Evolutionary conservation across 2,797 vertebrate species (phyloP), one percentile per base, ranked within the genome.

Genomic region (Psittacula derbiana): DNA sequence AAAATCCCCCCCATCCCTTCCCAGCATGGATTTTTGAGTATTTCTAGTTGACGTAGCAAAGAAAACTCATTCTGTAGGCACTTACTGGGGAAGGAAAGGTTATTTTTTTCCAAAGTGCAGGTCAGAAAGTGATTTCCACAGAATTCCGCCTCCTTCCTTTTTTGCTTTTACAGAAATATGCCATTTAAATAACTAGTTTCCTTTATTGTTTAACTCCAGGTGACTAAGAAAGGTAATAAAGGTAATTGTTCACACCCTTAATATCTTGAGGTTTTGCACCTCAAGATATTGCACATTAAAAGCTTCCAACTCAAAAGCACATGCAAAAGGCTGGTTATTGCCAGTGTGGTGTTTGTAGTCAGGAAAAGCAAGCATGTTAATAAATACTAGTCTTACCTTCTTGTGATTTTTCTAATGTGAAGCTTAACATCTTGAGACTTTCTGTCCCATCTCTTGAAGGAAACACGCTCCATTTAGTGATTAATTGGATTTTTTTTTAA

Each of bases 301-400:
- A 78, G 64, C 73, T 92, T 86, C 55, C 43, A 93, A 80, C 64
- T 92, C 58, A 83, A 86, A 94, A 93, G 36, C 74, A 72, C 12
- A 55, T 62, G 47, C 40, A 85, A 60, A 71, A 85, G 43, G 6
- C 24, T 70, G 40, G 93, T 95, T 94, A 44, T 55, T 86, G 66
- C 70, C 55, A 65, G 72, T 4, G 41, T 67, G 58, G 23, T 73
- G 31, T 79, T 82, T 70, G 50, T 33, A 55, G 71, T 41, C 86
- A 90, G 60, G 85, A 88, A 79, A 72, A 94, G 17, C 66, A 82
- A 78, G 24, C 2, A 1, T 33, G 19, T 24, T 82, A 73, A 90
- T 76, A 93, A 61, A 89, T 50, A 69, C 33, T 33, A 52, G 62
- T 43, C 6, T 55, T 88, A 53, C 16, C 12, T 44, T 55, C 46